phyloP scores from a whole-genome alignment of 2,888 invertebrate species.

The Clanis bilineata region DNA sequence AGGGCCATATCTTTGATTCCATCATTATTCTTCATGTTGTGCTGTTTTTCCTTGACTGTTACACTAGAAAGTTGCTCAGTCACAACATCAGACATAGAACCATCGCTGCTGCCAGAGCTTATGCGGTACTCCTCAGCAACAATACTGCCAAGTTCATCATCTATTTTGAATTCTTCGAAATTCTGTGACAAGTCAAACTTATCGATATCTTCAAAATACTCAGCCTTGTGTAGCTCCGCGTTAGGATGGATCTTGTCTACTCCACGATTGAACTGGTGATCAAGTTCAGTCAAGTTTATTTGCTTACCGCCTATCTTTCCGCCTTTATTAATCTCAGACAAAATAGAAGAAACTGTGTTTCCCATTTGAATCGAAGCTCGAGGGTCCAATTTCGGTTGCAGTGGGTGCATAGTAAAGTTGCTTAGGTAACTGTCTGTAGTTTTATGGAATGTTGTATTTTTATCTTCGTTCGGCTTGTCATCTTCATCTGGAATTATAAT shows the following conservation, averaged over 20 bases:
- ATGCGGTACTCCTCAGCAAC: constrained; percentile 78
- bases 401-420: constrained; percentile 67
- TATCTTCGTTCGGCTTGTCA: constrained; percentile 69
- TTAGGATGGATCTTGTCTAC: constrained; percentile 52
- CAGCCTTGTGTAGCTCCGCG: constrained; percentile 65
- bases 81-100: constrained; percentile 68
- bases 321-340: constrained; percentile 82
- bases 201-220: constrained; percentile 79
- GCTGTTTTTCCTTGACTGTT: constrained; percentile 61
- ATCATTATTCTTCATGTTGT: constrained; percentile 48
- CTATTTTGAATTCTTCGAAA: constrained; percentile 90
- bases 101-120: constrained; percentile 77
- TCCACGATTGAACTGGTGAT: constrained; percentile 68
- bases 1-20: constrained; percentile 58
- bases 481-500: constrained; percentile 87
- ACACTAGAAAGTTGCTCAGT: constrained; percentile 67
- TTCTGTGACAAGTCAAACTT: constrained; percentile 88
- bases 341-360: constrained; percentile 82
- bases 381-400: constrained; percentile 73
- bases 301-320: constrained; percentile 70
- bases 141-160: constrained; percentile 84
- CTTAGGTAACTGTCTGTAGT: constrained; percentile 64
- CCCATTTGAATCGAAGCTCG: constrained; percentile 83
- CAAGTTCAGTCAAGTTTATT: constrained; percentile 71
- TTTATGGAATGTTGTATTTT: constrained; percentile 58